Evolutionary conservation across 2,888 invertebrate genomes (phyloP).

Genomic region (Xestia rhomboidea): DNA sequence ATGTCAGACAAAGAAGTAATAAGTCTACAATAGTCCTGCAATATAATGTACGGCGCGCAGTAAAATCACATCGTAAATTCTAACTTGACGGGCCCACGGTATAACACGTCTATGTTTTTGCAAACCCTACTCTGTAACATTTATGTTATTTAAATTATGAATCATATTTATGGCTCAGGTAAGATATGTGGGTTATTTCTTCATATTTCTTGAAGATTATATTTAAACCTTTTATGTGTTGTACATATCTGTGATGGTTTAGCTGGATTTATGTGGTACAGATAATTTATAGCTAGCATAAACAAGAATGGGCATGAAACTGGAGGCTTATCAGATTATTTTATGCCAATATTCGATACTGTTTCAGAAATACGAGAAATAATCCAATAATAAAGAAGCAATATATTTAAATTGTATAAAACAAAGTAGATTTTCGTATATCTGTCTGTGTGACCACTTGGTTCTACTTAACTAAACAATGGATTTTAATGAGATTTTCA

Average conservation of each 20-base stretch:
- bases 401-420: background rate
- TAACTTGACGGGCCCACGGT: constrained; percentile 52
- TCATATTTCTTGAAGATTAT: constrained; percentile 43
- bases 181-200: constrained; percentile 37
- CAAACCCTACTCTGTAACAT: constrained; percentile 54
- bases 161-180: constrained; percentile 57
- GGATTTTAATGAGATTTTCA: background rate
- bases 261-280: constrained; percentile 5
- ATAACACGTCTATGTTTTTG: constrained; percentile 56
- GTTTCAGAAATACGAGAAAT: background rate
- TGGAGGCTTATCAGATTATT: background rate
- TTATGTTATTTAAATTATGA: constrained; percentile 67
- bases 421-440: background rate
- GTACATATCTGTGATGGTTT: constrained; percentile 18
- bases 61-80: constrained; percentile 66
- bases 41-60: constrained; percentile 53
- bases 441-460: background rate
- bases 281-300: constrained; percentile 4
- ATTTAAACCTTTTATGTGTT: constrained; percentile 28
- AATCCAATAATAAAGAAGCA: background rate
- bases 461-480: too few relatives aligned
- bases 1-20: constrained; percentile 49
- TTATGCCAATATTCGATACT: background rate
- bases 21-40: constrained; percentile 35
- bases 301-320: background rate